Evolutionary conservation across 2,113 vertebrate species (phyloP), one percentile per base, ranked within the genome.

Genomic region (Clinocottus analis): DNA sequence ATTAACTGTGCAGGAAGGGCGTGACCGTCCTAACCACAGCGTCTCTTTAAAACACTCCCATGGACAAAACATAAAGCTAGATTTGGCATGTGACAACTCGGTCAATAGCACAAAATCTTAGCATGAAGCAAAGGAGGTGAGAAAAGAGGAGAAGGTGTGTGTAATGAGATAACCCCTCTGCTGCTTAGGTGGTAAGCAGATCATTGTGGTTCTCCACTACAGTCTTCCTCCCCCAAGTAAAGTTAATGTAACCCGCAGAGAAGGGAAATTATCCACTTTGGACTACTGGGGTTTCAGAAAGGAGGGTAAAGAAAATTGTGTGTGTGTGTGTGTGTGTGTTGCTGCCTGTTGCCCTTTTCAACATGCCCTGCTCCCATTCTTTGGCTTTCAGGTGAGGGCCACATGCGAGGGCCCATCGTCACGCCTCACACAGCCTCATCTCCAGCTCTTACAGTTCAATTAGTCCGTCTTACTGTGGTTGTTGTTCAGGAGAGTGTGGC

Each of bases 401-500:
- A 37, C 68, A 7, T 8, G 49, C 19, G 62, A 53, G 49, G n/a
- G n/a, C 53, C 55, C 35, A 1, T 85, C 35, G 19, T 67, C 72
- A n/a, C 63, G 56, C 73, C 35, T 43, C 33, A 31, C 65, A 3
- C 17, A 17, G 58, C 56, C 56, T 73, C 47, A 0, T 39, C 47
- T 62, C 74, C 43, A 6, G 10, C 65, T n/a, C 58, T 70, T 27
- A 27, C 47, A 33, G 85, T 80, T 59, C 56, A 0, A 62, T 95
- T 87, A 95, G 80, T 95, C 88, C 3, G 1, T 75, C 89, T 98
- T 99, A 27, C 91, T 93, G 79, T 92, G 91, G 92, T 96, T 96
- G 93, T 97, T 97, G 93, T 95, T 96, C 61, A 96, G 90, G 16
- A 90, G 7, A 0, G 95, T 85, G 84, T 97, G 95, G 56, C 97